phyloP scores from a whole-genome alignment of 2,888 invertebrate genomes.

The Caenorhabditis drosophilae region DNA sequence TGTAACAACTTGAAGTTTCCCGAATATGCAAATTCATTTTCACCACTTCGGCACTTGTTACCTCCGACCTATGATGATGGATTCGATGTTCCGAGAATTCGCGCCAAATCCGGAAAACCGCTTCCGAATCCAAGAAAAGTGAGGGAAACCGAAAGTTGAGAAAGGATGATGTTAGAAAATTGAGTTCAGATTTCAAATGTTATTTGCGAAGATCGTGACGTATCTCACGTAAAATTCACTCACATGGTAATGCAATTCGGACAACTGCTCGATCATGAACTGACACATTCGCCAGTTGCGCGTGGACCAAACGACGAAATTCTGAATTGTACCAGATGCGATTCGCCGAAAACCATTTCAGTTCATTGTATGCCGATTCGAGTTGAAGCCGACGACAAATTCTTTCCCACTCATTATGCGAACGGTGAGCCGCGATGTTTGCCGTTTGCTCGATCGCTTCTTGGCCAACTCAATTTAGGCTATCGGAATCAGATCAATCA shows the following conservation, averaged over 20 bases:
- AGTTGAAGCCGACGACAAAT: conserved; percentile 86
- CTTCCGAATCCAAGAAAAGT: conserved; percentile 64
- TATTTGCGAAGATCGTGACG: conserved; percentile 62
- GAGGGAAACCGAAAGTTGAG: neutral
- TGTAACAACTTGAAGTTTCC: conserved; percentile 79
- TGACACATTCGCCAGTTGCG: conserved; percentile 67
- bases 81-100: conserved; percentile 56
- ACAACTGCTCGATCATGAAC: conserved; percentile 86
- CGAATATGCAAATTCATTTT: conserved; percentile 65
- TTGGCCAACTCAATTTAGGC: conserved; percentile 84
- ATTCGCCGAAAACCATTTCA: conserved; percentile 86
- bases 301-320: conserved; percentile 67
- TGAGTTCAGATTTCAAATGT: conserved; percentile 61
- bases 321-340: conserved; percentile 75
- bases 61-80: conserved; percentile 83
- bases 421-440: conserved; percentile 87
- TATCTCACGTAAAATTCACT: conserved; percentile 66
- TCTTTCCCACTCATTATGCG: conserved; percentile 81
- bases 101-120: conserved; percentile 53
- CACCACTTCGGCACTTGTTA: conserved; percentile 61
- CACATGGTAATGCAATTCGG: conserved; percentile 86
- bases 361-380: conserved; percentile 93
- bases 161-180: too few species aligned
- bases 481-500: conserved; percentile 61
- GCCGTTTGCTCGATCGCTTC: conserved; percentile 90